Evolutionary conservation across 2,888 invertebrate genomes (phyloP), one percentile per base, ranked within the genome.

Genomic region (Ormia ochracea): DNA sequence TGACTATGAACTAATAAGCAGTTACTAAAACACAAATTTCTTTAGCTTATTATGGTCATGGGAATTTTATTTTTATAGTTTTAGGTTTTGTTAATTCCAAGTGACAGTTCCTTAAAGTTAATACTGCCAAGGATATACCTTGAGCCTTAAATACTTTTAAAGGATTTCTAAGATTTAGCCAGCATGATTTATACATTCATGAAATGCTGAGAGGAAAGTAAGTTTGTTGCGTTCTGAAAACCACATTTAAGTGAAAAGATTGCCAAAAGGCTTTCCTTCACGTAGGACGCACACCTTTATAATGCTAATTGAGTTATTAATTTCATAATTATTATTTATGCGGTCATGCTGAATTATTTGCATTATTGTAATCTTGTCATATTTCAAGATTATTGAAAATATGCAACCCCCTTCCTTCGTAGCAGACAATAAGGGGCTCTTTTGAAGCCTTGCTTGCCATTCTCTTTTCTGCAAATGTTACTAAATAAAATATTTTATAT

Each of bases 281-380:
- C 0, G 21, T 9, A 38, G 10, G n/a, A 52, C 23, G 1, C 10
- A 6, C 45, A 14, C 19, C 19, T 33, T n/a, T 33, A 9, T 63
- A 23, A 73, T 68, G 61, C 23, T 68, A 78, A 78, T 78, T 73
- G 56, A 78, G 73, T 73, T 78, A 78, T 78, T 86, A 86, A 66
- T 81, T 80, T 68, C 85, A 85, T 86, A 87, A 86, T 87, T 86
- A 86, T 87, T 86, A 86, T 87, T 86, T 83, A 86, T 86, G 86
- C 73, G 79, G 83, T 86, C 85, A 87, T 82, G 86, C 79, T 68
- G 36, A 69, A 84, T 86, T 83, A 82, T 70, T 77, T n/a, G 17
- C 26, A 26, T 14, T 4, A 36, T 56, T 38, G 41, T 69, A n/a
- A 1, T 48, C 14, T 28, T 61, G 31, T 63, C 45, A 63, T 58